Evolutionary conservation across 2,113 vertebrate genomes (phyloP).

Genomic region (Passer domesticus): DNA sequence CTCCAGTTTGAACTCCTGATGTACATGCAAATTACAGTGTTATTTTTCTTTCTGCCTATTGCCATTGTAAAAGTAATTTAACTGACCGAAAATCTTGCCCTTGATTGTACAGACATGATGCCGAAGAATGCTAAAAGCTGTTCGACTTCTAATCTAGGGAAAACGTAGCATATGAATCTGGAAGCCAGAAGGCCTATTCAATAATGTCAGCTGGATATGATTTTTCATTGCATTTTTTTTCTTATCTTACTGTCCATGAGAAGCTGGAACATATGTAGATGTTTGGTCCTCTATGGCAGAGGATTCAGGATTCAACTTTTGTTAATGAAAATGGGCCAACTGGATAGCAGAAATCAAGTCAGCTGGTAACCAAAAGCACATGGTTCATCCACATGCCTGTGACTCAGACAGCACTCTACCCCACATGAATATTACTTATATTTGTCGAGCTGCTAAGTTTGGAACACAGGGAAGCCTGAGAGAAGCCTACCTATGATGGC

Average conservation of each 20-base stretch:
- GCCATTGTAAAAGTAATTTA: neutral
- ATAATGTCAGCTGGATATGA: neutral
- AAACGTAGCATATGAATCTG: neutral
- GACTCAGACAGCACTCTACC: neutral
- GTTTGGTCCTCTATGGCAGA: neutral
- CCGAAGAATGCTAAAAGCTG: neutral
- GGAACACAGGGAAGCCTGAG: neutral
- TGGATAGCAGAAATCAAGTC: neutral
- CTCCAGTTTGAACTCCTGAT: neutral
- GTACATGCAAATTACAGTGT: accelerated
- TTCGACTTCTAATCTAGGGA: neutral
- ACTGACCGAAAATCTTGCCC: neutral
- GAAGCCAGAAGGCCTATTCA: neutral
- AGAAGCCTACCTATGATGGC: neutral
- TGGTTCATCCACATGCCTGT: neutral
- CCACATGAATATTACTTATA: neutral
- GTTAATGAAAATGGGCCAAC: neutral
- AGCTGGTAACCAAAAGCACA: neutral
- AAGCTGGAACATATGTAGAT: neutral
- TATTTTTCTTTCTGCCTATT: neutral
- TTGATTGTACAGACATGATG: neutral
- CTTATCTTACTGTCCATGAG: neutral
- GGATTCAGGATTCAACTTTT: neutral
- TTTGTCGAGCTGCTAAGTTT: neutral
- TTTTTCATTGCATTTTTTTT: neutral